A percentile compares a stretch with the other conserved stretches of the same genome.
Evolutionary conservation across 2,888 invertebrate species (phyloP).

Genomic region (Onchidella celtica): DNA sequence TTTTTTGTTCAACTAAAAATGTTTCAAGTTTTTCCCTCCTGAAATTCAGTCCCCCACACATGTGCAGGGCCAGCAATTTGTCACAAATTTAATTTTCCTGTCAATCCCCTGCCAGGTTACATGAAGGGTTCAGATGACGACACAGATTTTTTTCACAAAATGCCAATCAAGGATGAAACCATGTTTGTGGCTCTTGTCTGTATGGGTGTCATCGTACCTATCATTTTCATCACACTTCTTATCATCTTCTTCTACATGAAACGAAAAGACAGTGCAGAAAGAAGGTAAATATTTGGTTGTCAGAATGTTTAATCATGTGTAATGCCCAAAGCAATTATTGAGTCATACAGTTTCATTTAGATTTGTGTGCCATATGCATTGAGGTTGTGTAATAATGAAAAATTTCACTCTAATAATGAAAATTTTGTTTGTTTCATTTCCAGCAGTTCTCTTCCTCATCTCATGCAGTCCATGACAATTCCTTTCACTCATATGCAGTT

Average conservation of each 20-base stretch:
- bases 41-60: too few species aligned
- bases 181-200: constrained; percentile 48
- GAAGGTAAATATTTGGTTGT: constrained; percentile 32
- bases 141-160: constrained; percentile 15
- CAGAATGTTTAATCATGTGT: too few species aligned
- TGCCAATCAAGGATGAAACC: constrained; percentile 43
- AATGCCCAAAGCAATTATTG: too few species aligned
- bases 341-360: too few species aligned
- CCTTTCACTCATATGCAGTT: background rate
- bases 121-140: background rate
- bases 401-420: background rate
- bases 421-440: background rate
- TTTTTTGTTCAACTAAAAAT: too few species aligned
- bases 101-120: background rate
- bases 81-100: too few species aligned
- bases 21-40: too few species aligned
- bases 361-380: too few species aligned
- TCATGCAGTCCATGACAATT: background rate
- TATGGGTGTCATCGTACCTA: constrained; percentile 44
- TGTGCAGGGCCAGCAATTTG: too few species aligned
- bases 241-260: constrained; percentile 40
- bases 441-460: background rate
- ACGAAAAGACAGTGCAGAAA: constrained; percentile 17
- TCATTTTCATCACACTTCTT: constrained; percentile 37
- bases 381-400: background rate